Conservation (phyloP, 2,888 invertebrate species). For the Rhyacophila evoluta region DNA sequence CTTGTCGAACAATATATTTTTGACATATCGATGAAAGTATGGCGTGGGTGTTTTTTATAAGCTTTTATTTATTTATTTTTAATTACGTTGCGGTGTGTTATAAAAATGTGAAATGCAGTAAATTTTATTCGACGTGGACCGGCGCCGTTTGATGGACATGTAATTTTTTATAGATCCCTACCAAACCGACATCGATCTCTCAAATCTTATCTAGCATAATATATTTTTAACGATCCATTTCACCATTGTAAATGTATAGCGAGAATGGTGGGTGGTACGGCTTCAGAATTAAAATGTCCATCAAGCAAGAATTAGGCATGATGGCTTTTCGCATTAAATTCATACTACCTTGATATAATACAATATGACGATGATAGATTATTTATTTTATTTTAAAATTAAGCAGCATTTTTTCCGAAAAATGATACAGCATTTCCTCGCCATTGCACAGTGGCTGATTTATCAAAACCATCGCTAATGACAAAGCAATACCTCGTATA, state of each 20-base stretch:
- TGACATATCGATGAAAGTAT: background rate
- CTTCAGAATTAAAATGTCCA: no score
- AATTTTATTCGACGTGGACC: background rate
- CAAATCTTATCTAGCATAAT: background rate
- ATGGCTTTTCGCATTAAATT: no score
- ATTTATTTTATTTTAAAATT: no score
- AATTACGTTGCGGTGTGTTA: background rate
- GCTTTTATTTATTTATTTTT: background rate
- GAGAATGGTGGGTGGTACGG: background rate
- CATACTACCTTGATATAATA: no score
- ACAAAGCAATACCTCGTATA: no score
- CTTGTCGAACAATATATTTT: no score
- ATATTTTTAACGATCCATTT: slow-evolving; percentile 14
- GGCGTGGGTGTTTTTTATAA: background rate
- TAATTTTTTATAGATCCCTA: background rate
- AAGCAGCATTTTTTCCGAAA: no score
- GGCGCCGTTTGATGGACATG: background rate
- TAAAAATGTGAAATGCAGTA: slow-evolving; percentile 15
- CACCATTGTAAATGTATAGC: background rate
- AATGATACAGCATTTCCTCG: no score
- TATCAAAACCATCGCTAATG: no score
- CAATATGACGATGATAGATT: no score
- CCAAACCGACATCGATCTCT: background rate
- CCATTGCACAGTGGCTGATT: no score
- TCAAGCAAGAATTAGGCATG: no score